Conservation (phyloP, 2,888 invertebrate species). For the Oscheius myriophilus region DNA sequence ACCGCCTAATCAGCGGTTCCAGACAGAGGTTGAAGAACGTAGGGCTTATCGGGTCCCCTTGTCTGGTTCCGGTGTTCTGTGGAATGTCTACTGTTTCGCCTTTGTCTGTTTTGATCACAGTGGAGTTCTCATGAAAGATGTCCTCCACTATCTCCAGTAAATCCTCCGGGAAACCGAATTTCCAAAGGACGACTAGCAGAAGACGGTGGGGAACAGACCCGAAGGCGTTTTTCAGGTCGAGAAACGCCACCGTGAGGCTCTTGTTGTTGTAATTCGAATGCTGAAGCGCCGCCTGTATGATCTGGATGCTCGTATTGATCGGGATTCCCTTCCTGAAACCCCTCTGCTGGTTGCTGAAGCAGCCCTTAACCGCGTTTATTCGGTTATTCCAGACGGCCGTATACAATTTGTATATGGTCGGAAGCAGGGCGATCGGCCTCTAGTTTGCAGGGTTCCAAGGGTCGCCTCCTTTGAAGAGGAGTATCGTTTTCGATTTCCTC, state of each 20-base stretch:
- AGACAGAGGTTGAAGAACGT: slow-evolving; percentile 69
- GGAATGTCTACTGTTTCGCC: slow-evolving; percentile 34
- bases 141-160: neutral
- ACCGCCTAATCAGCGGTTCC: slow-evolving; percentile 60
- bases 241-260: neutral
- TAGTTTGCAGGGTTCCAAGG: neutral
- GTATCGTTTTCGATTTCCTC: neutral
- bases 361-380: too few species aligned
- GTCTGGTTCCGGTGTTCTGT: slow-evolving; percentile 63
- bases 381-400: too few species aligned
- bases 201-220: neutral
- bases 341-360: neutral
- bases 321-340: neutral
- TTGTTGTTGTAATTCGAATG: neutral
- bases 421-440: neutral
- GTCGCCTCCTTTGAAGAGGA: neutral
- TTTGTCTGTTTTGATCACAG: too few species aligned
- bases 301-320: neutral
- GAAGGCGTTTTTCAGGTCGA: slow-evolving; percentile 7
- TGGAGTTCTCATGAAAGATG: neutral
- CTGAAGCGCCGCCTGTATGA: neutral
- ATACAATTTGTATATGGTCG: neutral
- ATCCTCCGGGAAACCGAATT: neutral
- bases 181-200: neutral
- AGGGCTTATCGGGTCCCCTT: slow-evolving; percentile 70